These are phyloP conservation scores for Caranx ignobilis DNA, from an alignment of 2,113 vertebrate genomes.

Conservation along the genomic window DNA sequence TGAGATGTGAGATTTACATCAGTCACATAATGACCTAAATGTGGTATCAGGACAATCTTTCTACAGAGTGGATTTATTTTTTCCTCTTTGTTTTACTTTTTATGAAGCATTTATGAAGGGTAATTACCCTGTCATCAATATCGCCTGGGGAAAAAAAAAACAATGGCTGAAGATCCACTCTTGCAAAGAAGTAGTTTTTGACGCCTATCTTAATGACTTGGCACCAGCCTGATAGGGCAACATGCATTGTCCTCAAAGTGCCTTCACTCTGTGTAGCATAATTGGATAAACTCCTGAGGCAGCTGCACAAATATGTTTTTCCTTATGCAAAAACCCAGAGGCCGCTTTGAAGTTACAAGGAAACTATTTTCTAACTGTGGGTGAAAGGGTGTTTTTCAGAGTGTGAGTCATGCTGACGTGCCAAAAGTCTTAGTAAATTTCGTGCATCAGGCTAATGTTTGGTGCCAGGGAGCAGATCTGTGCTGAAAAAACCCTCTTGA, in stretches of 20 bases:
- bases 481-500: conserved; percentile 52
- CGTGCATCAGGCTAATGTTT: conserved; percentile 38
- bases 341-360: conserved; percentile 43
- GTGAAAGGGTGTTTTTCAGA: conserved; percentile 33
- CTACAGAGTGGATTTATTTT: conserved; percentile 28
- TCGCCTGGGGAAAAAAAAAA: conserved; percentile 31
- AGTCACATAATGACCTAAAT: conserved; percentile 43
- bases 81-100: conserved; percentile 40
- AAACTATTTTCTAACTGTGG: conserved; percentile 53
- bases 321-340: conserved; percentile 44
- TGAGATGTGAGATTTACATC: conserved; percentile 33
- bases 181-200: conserved; percentile 41
- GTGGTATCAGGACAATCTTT: conserved; percentile 13
- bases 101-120: conserved; percentile 37
- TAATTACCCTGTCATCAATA: conserved; percentile 44
- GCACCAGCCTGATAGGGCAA: conserved; percentile 28
- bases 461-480: conserved; percentile 55
- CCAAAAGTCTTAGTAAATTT: conserved; percentile 42
- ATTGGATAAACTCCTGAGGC: conserved; percentile 38
- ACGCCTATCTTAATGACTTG: conserved; percentile 60
- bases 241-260: conserved; percentile 53
- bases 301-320: conserved; percentile 49
- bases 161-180: conserved; percentile 53
- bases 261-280: conserved; percentile 36
- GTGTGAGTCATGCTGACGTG: conserved; percentile 57